phyloP scores from a whole-genome alignment of 2,113 vertebrate species.

The Trichomycterus rosablanca region DNA sequence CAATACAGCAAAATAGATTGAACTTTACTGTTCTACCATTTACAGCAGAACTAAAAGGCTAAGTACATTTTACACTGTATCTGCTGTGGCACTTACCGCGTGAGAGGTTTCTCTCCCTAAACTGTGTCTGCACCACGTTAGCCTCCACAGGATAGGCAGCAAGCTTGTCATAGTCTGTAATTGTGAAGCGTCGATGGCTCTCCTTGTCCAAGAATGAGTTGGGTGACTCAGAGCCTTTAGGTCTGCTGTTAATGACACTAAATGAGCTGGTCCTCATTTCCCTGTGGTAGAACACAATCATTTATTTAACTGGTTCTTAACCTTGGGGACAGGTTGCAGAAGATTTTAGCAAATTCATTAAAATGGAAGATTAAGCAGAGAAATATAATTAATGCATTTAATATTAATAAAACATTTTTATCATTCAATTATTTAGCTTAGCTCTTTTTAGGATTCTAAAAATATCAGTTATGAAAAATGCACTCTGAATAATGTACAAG shows the following conservation, averaged over 20 bases:
- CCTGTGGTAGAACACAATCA: constrained; percentile 54
- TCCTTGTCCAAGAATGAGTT: constrained; percentile 86
- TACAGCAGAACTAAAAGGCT: too few species aligned
- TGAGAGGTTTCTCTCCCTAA: constrained; percentile 74
- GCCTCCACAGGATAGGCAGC: constrained; percentile 63
- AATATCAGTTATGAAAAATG: too few species aligned
- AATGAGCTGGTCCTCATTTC: constrained; percentile 65
- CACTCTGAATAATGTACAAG: too few species aligned
- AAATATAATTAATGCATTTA: too few species aligned
- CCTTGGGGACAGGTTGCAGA: too few species aligned
- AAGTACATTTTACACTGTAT: background rate
- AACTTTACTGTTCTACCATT: background rate
- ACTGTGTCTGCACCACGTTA: constrained; percentile 67
- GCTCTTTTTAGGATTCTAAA: too few species aligned
- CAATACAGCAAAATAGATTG: too few species aligned
- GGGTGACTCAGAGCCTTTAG: constrained; percentile 79
- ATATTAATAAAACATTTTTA: too few species aligned
- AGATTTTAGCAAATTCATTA: too few species aligned
- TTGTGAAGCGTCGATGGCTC: constrained; percentile 66
- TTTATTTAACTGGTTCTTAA: too few species aligned
- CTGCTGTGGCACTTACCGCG: constrained; percentile 64
- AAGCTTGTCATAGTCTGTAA: constrained; percentile 67
- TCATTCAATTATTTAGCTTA: too few species aligned
- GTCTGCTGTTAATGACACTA: constrained; percentile 57
- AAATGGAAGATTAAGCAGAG: background rate